Evolutionary conservation across 2,797 vertebrate species (phyloP).

Genomic region (Danionella dracula): DNA sequence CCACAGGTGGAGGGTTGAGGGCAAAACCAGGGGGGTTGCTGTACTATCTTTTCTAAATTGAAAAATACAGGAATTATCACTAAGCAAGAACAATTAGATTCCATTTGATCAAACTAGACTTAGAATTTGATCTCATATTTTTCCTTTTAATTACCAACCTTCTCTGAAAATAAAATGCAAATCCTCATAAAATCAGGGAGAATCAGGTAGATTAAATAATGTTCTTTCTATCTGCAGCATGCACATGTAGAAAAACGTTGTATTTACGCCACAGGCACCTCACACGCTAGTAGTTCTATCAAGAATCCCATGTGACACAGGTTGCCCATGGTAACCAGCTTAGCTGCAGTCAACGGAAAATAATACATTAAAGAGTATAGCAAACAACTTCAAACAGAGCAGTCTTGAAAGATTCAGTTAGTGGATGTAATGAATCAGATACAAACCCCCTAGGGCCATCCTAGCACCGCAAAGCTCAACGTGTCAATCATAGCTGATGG

Average conservation of each 20-base stretch:
- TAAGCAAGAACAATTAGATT: no score
- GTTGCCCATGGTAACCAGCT: conserved; percentile 56
- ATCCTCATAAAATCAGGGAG: no score
- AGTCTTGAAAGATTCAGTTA: conserved; percentile 47
- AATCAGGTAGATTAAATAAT: no score
- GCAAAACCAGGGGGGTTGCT: conserved; percentile 12
- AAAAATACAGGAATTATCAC: neutral
- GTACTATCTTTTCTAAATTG: conserved; percentile 27
- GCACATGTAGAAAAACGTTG: neutral
- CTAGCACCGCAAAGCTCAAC: conserved; percentile 52
- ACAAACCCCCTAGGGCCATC: conserved; percentile 53
- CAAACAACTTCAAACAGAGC: conserved; percentile 50
- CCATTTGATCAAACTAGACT: no score
- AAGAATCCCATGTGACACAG: conserved; percentile 47
- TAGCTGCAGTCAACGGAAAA: conserved; percentile 61
- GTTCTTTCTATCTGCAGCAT: neutral
- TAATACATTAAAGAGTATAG: conserved; percentile 35
- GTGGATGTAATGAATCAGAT: conserved; percentile 31
- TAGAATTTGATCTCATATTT: no score
- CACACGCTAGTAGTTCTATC: conserved; percentile 50
- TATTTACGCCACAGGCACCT: conserved; percentile 45
- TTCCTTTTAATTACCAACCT: no score
- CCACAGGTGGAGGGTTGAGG: conserved; percentile 54
- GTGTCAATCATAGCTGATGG: conserved; percentile 64
- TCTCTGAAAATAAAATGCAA: conserved; percentile 37